Evolutionary conservation across 2,113 vertebrate species (phyloP).

Genomic region (Capreolus pygargus): DNA sequence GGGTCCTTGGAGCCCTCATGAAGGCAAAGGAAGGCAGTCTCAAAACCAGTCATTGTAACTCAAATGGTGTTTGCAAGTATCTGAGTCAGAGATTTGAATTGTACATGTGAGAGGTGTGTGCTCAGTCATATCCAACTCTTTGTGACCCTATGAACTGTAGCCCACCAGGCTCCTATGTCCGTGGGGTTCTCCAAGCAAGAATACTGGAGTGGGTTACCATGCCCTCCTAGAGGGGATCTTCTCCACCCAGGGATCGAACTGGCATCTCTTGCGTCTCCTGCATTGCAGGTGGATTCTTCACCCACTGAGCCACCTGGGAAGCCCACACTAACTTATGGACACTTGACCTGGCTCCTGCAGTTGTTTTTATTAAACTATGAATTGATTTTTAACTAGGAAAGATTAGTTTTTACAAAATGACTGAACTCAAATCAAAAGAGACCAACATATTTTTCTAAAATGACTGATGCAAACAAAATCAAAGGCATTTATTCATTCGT

Average conservation of each 20-base stretch:
- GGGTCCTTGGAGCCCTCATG: not conserved
- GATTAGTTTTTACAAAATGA: not conserved
- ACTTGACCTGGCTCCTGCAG: not conserved
- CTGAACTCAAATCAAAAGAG: constrained; percentile 14
- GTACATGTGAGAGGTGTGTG: not conserved
- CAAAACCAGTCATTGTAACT: not conserved
- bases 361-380: not conserved
- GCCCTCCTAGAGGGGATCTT: not conserved
- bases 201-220: not conserved
- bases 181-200: not conserved
- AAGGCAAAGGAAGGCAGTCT: not conserved
- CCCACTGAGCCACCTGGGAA: not conserved
- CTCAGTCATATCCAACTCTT: not conserved
- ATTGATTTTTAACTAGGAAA: not conserved
- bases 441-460: not conserved
- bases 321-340: not conserved
- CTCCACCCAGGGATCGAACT: not conserved
- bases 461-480: not conserved
- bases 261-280: not conserved
- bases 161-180: not conserved
- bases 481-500: not conserved
- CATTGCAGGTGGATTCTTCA: not conserved
- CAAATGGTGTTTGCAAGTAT: not conserved
- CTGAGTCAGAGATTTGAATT: not conserved
- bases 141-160: not conserved